phyloP scores from a whole-genome alignment of 2,113 vertebrate genomes.

The Erythrocercus mccallii region DNA sequence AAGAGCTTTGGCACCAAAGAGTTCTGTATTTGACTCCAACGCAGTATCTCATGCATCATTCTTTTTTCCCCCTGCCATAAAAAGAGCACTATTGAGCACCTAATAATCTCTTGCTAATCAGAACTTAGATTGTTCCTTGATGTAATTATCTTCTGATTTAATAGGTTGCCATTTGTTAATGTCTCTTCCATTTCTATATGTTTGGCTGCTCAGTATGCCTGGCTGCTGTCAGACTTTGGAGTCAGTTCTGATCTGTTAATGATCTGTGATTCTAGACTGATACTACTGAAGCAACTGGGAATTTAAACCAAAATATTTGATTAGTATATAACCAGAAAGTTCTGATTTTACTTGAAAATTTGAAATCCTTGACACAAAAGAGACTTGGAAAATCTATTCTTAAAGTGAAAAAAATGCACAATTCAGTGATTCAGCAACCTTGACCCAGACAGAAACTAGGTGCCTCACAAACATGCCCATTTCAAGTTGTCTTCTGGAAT shows the following conservation, averaged over 20 bases:
- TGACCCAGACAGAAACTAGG: background rate
- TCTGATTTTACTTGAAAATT: background rate
- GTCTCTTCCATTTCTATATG: background rate
- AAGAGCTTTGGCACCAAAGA: background rate
- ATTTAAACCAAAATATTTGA: background rate
- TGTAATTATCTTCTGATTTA: background rate
- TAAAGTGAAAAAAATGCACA: background rate
- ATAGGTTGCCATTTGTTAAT: background rate
- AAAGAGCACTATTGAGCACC: background rate
- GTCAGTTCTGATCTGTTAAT: background rate
- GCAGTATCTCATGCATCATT: background rate
- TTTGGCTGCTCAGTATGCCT: background rate
- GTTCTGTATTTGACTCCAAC: background rate
- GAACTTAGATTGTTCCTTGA: background rate
- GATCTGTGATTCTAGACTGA: background rate
- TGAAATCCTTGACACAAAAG: background rate
- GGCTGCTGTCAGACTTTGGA: background rate
- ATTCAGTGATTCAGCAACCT: background rate
- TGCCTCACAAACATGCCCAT: accelerated
- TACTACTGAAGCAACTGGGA: background rate
- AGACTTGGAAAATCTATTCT: background rate
- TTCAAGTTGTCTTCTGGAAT: background rate
- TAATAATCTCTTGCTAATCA: background rate
- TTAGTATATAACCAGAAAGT: background rate
- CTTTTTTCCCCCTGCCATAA: background rate